Evolutionary conservation across 2,113 vertebrate species (phyloP).

Genomic region (Dicentrarchus labrax): DNA sequence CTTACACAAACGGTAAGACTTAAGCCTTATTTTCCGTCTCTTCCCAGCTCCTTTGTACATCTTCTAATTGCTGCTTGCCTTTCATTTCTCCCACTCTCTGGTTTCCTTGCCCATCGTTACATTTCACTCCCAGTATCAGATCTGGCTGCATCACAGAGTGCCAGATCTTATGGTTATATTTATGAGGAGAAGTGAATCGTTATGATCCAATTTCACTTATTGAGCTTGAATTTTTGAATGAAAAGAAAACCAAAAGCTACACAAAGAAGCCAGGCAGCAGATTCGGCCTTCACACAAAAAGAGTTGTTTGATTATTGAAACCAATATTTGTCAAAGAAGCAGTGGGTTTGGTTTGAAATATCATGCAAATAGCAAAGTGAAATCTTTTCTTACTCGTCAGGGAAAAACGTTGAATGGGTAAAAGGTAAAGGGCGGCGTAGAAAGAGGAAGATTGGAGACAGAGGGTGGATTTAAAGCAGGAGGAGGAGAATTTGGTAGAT

Average conservation of each 20-base stretch:
- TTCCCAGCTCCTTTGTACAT: neutral
- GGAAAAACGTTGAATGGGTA: neutral
- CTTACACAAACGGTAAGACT: slow-evolving; percentile 92
- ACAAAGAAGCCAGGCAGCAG: slow-evolving; percentile 1
- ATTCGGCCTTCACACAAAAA: slow-evolving; percentile 20
- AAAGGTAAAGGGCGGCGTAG: neutral
- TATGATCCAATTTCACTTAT: neutral
- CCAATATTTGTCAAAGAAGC: slow-evolving; percentile 44
- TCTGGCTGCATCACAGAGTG: slow-evolving; percentile 6
- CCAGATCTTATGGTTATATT: neutral
- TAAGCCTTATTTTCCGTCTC: neutral
- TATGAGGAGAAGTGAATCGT: slow-evolving; percentile 9
- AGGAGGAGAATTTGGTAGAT: slow-evolving; percentile 29
- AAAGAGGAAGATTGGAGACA: slow-evolving; percentile 14
- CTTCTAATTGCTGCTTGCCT: slow-evolving; percentile 6
- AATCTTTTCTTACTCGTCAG: neutral
- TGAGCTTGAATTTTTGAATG: slow-evolving; percentile 8
- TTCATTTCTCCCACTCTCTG: neutral
- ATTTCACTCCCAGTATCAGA: slow-evolving; percentile 22
- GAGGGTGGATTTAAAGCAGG: slow-evolving; percentile 3
- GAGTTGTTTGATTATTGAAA: slow-evolving; percentile 41
- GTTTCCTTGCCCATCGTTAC: neutral
- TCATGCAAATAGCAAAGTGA: slow-evolving; percentile 51
- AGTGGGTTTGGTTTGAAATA: slow-evolving; percentile 44
- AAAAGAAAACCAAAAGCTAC: slow-evolving; percentile 10